These are phyloP conservation scores for Patagioenas fasciata DNA, from an alignment of 2,113 vertebrate species.

Conservation along the genomic window DNA sequence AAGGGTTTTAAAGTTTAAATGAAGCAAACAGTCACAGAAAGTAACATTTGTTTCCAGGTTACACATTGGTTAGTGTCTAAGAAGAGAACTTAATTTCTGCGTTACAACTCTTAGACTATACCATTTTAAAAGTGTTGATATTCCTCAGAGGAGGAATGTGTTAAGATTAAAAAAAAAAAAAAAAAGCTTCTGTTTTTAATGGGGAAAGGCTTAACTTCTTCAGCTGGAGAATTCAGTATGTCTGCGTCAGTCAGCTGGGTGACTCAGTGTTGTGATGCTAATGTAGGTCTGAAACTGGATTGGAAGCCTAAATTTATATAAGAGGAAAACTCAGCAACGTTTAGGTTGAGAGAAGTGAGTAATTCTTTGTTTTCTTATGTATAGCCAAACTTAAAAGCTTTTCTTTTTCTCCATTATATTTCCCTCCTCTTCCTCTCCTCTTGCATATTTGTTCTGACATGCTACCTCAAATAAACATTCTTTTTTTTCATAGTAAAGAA, in stretches of 20 bases:
- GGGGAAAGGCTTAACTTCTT: background rate
- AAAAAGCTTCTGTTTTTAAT: background rate
- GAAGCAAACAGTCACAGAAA: background rate
- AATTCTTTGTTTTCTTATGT: background rate
- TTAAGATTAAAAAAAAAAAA: background rate
- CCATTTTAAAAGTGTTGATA: background rate
- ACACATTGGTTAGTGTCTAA: background rate
- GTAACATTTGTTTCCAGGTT: background rate
- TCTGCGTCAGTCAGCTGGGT: constrained; percentile 20
- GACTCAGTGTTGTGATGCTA: constrained; percentile 37
- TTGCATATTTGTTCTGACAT: background rate
- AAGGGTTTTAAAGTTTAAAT: background rate
- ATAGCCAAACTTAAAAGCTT: background rate
- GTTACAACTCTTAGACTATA: background rate
- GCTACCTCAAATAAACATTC: background rate
- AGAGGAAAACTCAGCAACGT: background rate
- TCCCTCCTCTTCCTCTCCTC: background rate
- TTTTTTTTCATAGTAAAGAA: background rate
- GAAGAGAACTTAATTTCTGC: background rate
- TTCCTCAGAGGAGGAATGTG: background rate
- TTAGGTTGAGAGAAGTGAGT: constrained; percentile 1
- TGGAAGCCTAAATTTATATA: constrained; percentile 21
- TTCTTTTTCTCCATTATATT: background rate
- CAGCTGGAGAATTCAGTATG: background rate
- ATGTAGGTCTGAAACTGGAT: constrained; percentile 13